phyloP scores from a whole-genome alignment of 2,113 vertebrate genomes.

The Petromus typicus region DNA sequence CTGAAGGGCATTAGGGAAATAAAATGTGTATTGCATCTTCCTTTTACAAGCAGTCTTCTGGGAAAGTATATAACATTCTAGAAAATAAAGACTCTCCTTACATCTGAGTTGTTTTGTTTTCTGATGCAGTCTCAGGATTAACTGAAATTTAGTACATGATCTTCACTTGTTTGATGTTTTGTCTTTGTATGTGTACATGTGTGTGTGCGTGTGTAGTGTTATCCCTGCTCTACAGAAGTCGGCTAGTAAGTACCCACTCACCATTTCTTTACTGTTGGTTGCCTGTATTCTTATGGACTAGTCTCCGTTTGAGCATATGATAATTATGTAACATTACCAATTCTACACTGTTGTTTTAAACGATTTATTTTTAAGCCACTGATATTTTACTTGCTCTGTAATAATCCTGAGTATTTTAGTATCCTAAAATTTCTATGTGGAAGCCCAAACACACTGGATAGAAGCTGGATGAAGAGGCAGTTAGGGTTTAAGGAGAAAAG shows the following conservation, averaged over 20 bases:
- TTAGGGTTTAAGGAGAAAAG: background rate
- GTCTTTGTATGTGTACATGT: background rate
- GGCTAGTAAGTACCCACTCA: background rate
- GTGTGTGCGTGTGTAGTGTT: background rate
- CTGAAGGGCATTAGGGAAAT: background rate
- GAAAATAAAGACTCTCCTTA: background rate
- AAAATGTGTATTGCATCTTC: background rate
- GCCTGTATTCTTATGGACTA: background rate
- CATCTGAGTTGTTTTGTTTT: background rate
- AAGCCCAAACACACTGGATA: background rate
- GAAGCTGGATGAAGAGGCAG: background rate
- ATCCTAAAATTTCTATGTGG: background rate
- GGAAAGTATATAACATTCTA: background rate
- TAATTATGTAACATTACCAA: background rate
- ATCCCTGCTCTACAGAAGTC: background rate
- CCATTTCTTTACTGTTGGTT: background rate
- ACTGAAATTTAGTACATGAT: background rate
- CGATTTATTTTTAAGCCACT: background rate
- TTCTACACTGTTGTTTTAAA: background rate
- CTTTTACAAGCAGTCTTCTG: background rate
- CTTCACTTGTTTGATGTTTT: background rate
- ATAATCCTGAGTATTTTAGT: conserved; percentile 9
- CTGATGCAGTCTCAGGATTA: background rate
- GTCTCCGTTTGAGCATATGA: background rate
- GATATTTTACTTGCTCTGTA: background rate